Evolutionary conservation across 1,140 invertebrate species (phyloP), one percentile per base, ranked within the genome.

Genomic region (Plodia interpunctella): DNA sequence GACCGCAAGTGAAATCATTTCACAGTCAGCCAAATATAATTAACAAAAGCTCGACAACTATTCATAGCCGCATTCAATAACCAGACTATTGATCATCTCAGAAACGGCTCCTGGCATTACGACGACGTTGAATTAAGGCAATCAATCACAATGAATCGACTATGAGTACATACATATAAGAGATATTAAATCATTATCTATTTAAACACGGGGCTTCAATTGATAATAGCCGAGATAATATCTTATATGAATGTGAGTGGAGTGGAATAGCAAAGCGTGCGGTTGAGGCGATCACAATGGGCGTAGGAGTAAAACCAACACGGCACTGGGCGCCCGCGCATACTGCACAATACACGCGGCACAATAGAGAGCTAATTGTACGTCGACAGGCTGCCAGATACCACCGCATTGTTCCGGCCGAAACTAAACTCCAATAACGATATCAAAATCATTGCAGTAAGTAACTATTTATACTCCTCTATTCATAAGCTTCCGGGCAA

Each of bases 311-410:
- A 69, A 70, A 78, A 76, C 71, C 71, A 80, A 77, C 78, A 73
- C 51, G 58, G 17, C 54, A 57, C 2, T 54, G 55, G 58, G 76
- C 76, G 74, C 79, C 76, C 74, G 72, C 73, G 74, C 75, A 71
- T 65, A 58, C 30, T 59, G 59, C 60, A 76, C 74, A 75, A 73
- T 77, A 59, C 66, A 55, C 49, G 49, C 49, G 49, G 56, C 65
- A 87, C 83, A 87, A 85, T 85, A 65, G 76, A 59, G 55, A 55
- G 72, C 80, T 87, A 84, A 87, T 87, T 87, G 81, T 84, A 69
- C 78, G 78, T 74, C 80, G 81, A 87, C 84, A 83, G 70, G 63
- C 70, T 51, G 53, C 64, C 54, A 65, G 62, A 73, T 59, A 63
- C 62, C 61, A 67, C 49, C 64, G 63, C 65, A 69, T 65, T 76